Base-by-base conservation (phyloP, 2,797 vertebrate genomes). In the Coreius guichenoti region DNA sequence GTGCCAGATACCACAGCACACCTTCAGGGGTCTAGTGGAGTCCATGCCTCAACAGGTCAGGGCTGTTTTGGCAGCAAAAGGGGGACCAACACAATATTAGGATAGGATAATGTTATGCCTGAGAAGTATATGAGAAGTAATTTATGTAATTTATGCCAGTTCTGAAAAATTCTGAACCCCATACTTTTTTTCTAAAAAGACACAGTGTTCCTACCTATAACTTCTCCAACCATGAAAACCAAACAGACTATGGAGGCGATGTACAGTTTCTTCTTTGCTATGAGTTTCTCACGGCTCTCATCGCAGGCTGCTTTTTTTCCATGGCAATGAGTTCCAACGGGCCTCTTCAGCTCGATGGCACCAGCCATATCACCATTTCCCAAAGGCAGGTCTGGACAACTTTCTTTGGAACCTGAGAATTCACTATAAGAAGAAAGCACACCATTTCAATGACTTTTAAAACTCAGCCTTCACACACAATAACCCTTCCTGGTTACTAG, bases 201-300 rank as follows among this genome's bases (percentile, higher is more conserved):
- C 23, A n/a, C 21, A 16, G 31, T 6, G 70, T 43, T 73, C 26
- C 94, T 92, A 99, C 98, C 98, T 83, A 98, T 95, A 87, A 99
- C 95, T 89, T 99, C 98, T 17, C 98, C 98, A 0, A 97, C 94
- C 97, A 99, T 99, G 95, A 99, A 99, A 93, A 98, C 2, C 8
- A 97, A 95, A 91, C 98, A 99, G 88, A 99, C 92, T 0, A 92
- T 91, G 0, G 97, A 98, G 43, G 98, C 97, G 0, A 98, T 83
- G 56, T 94, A 96, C 26, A 99, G 96, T 89, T 99, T 98, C 93
- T 92, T 97, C 88, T 92, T 94, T 1, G 98, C 98, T 87, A 95
- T 92, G 65, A 93, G 86, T 87, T 94, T 93, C 91, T 95, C 95
- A 0, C 23, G 90, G 54, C 89, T 92, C 67, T 95, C 95, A 4